A percentile compares a stretch with the other conserved stretches of the same genome.
Evolutionary conservation across 2,888 invertebrate species (phyloP).

Genomic region (Idaea biselata): DNA sequence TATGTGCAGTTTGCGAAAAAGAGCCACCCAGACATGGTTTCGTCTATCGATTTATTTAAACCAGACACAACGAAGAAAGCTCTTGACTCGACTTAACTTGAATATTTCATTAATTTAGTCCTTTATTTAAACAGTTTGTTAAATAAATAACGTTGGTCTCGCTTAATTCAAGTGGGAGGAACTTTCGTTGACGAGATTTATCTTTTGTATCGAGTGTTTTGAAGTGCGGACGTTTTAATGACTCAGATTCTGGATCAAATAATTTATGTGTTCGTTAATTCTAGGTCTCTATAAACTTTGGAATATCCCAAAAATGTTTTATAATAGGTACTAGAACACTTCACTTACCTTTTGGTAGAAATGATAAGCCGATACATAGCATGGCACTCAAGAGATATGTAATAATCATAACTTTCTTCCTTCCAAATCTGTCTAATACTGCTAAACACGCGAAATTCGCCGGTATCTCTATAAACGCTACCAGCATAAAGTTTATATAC

Average conservation of each 20-base stretch:
- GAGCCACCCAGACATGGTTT: not conserved
- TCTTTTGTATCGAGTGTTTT: constrained; percentile 43
- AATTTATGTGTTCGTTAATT: not conserved
- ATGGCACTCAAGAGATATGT: constrained; percentile 83
- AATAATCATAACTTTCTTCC: constrained; percentile 82
- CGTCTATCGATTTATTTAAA: constrained; percentile 36
- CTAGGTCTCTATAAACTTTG: not conserved
- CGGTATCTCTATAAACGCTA: constrained; percentile 85
- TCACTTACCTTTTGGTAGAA: constrained; percentile 78
- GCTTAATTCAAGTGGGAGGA: constrained; percentile 34
- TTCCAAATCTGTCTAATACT: constrained; percentile 83
- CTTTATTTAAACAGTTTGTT: constrained; percentile 59
- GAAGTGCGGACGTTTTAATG: constrained; percentile 22
- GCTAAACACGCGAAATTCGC: constrained; percentile 84
- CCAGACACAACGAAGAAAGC: constrained; percentile 36
- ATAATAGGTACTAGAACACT: not conserved
- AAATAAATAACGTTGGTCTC: constrained; percentile 51
- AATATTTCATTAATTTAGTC: constrained; percentile 70
- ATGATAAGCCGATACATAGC: constrained; percentile 82
- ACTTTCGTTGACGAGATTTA: constrained; percentile 23
- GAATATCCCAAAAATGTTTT: not conserved
- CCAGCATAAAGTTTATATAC: constrained; percentile 87
- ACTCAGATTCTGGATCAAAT: constrained; percentile 20
- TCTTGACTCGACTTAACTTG: constrained; percentile 57
- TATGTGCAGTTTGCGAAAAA: too few species aligned